Conservation (phyloP, 2,113 vertebrate genomes). For the Alectura lathami region DNA sequence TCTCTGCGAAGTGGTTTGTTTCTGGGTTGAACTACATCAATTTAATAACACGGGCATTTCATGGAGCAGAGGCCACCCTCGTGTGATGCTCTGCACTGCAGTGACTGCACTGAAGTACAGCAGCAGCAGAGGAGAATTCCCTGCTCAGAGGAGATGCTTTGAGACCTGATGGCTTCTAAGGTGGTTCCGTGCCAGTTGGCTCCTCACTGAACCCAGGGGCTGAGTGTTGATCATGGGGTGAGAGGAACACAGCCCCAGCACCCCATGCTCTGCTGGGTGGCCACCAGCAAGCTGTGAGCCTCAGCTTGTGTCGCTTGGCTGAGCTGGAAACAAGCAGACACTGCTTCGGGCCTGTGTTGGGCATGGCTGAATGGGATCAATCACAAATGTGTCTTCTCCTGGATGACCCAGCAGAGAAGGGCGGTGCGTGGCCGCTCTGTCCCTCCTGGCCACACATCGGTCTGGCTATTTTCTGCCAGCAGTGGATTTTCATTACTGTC, state of each 20-base stretch:
- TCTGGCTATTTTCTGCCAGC: not conserved
- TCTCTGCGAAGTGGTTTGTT: not conserved
- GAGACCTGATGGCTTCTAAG: not conserved
- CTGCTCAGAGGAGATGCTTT: not conserved
- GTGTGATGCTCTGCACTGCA: too few species aligned
- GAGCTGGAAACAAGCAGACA: accelerated
- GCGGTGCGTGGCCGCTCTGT: accelerated
- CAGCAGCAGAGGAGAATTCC: accelerated
- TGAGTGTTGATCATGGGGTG: not conserved
- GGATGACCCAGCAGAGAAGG: accelerated
- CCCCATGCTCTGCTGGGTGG: not conserved
- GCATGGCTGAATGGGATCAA: not conserved
- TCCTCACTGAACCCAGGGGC: not conserved
- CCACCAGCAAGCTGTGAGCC: too few species aligned
- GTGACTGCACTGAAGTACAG: not conserved
- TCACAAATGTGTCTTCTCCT: not conserved
- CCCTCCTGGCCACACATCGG: accelerated
- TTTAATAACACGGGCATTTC: too few species aligned
- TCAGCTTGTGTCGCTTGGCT: not conserved
- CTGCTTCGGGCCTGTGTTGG: not conserved
- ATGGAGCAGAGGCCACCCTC: not conserved
- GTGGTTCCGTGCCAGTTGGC: not conserved
- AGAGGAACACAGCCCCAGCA: too few species aligned
- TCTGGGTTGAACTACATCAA: not conserved
- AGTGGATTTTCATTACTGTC: too few species aligned